Evolutionary conservation across 2,797 vertebrate species (phyloP).

Genomic region (Ceryle rudis): DNA sequence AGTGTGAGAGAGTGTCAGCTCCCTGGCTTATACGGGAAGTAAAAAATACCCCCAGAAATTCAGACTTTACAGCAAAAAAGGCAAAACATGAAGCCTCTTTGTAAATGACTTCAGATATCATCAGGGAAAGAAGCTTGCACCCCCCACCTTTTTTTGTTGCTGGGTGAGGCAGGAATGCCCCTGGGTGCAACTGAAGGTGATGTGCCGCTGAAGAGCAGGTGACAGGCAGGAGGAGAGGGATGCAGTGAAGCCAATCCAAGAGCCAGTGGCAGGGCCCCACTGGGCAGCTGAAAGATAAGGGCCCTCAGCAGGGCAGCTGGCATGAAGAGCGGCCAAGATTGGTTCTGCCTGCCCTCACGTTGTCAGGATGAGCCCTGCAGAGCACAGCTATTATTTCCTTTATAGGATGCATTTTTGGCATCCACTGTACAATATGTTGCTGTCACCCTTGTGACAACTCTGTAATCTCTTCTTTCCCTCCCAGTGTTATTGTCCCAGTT

Average conservation of each 20-base stretch:
- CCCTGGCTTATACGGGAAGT: background rate
- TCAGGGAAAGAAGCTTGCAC: background rate
- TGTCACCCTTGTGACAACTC: background rate
- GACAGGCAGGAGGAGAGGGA: background rate
- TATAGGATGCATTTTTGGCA: conserved; percentile 24
- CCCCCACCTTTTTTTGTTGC: conserved; percentile 13
- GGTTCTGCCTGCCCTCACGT: background rate
- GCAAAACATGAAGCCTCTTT: background rate
- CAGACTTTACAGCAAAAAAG: background rate
- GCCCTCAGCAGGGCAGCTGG: background rate
- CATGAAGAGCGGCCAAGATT: fast-evolving
- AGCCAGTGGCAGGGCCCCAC: fast-evolving
- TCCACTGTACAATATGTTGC: background rate
- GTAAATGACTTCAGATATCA: background rate
- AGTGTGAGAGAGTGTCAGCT: background rate
- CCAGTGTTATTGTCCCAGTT: conserved; percentile 48
- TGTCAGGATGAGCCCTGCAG: background rate
- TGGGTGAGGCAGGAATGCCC: background rate
- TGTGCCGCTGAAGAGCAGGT: background rate
- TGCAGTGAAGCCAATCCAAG: background rate
- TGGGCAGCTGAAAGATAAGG: background rate
- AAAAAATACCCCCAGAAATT: background rate
- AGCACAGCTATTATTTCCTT: background rate
- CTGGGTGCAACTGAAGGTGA: background rate
- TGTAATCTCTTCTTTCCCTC: conserved; percentile 18